Conservation (phyloP, 2,888 invertebrate species). For the Lottia scabra region DNA sequence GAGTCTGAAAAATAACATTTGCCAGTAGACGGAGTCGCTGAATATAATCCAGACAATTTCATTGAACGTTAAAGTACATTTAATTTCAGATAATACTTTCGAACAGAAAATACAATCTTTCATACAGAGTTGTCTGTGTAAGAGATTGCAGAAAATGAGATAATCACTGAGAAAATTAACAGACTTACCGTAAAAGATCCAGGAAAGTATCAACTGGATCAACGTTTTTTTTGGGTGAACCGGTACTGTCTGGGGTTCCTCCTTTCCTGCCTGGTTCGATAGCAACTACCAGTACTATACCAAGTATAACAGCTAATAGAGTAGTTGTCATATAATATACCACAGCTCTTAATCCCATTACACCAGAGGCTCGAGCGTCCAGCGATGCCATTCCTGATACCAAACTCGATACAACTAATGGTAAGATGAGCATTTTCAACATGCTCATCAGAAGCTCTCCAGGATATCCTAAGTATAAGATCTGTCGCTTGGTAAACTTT, state of each 20-base stretch:
- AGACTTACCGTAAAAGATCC: slow-evolving; percentile 36
- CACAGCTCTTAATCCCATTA: slow-evolving; percentile 86
- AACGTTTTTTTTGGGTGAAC: slow-evolving; percentile 20
- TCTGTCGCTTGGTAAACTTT: slow-evolving; percentile 76
- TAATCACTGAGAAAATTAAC: background rate
- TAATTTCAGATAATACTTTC: no score
- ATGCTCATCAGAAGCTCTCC: slow-evolving; percentile 78
- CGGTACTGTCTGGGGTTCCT: slow-evolving; percentile 1
- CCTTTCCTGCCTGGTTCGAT: slow-evolving; percentile 80
- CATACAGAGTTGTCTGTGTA: no score
- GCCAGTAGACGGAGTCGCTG: no score
- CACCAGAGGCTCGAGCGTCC: slow-evolving; percentile 89
- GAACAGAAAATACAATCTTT: no score
- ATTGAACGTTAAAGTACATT: no score
- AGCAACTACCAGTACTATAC: slow-evolving; percentile 87
- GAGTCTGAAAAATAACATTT: no score
- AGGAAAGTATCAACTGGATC: slow-evolving; percentile 41
- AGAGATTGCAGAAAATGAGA: no score
- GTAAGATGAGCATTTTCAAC: slow-evolving; percentile 79
- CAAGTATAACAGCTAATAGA: slow-evolving; percentile 87
- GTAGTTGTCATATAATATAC: slow-evolving; percentile 93
- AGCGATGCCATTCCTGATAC: slow-evolving; percentile 83
- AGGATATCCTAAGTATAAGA: slow-evolving; percentile 76
- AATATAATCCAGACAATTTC: no score
- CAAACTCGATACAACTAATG: slow-evolving; percentile 76